phyloP scores from a whole-genome alignment of 2,113 vertebrate genomes.

The Sinocyclocheilus anophthalmus region DNA sequence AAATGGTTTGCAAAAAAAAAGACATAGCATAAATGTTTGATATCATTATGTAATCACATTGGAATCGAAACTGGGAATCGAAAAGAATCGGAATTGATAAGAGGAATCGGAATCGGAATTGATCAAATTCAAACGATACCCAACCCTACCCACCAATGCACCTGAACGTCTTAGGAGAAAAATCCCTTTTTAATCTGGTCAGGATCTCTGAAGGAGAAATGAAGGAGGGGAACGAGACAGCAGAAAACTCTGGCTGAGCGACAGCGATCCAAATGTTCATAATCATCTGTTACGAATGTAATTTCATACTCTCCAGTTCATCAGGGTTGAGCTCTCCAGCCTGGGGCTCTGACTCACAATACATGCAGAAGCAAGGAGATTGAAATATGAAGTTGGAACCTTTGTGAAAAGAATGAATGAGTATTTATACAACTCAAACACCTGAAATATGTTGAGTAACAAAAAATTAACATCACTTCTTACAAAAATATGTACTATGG shows the following conservation, averaged over 20 bases:
- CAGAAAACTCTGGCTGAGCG: background rate
- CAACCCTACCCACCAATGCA: too few species aligned
- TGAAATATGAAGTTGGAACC: too few species aligned
- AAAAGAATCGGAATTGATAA: too few species aligned
- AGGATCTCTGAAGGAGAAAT: background rate
- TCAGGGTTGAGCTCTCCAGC: background rate
- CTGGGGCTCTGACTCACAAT: background rate
- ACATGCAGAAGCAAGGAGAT: too few species aligned
- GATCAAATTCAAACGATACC: too few species aligned
- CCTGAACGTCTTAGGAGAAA: background rate
- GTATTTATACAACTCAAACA: too few species aligned
- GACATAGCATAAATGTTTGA: too few species aligned
- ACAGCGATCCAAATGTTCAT: background rate
- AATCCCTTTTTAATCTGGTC: background rate
- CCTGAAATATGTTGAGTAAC: background rate
- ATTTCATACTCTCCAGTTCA: slow-evolving; percentile 13
- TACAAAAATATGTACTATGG: background rate
- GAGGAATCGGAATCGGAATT: too few species aligned
- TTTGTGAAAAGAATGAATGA: too few species aligned
- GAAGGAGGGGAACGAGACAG: background rate
- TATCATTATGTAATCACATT: too few species aligned
- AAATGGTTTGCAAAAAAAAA: too few species aligned
- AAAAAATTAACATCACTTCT: background rate
- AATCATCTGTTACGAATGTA: slow-evolving; percentile 24
- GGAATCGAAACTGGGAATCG: too few species aligned